Percentiles rank a stretch among this genome's conserved stretches.
Conservation (phyloP, 2,888 invertebrate species). For the Pasiphila rectangulata region DNA sequence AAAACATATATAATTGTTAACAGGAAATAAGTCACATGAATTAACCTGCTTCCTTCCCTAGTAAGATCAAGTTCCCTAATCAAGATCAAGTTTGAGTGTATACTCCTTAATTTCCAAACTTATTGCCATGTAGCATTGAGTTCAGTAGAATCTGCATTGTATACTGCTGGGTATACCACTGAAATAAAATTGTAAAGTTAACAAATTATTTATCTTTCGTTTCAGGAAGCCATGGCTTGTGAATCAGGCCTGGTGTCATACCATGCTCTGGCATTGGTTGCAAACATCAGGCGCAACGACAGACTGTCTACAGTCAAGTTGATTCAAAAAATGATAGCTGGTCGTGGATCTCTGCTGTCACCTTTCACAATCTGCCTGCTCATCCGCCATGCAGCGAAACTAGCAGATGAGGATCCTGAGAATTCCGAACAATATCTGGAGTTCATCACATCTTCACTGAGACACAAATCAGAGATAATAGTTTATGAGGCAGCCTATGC, state of each 20-base stretch:
- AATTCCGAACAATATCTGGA: slow-evolving; percentile 89
- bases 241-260: slow-evolving; percentile 94
- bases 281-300: slow-evolving; percentile 96
- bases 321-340: slow-evolving; percentile 90
- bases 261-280: slow-evolving; percentile 97
- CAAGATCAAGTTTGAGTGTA: no score
- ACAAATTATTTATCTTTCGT: slow-evolving; percentile 59
- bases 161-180: no score
- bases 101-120: no score
- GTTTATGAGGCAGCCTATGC: slow-evolving; percentile 99
- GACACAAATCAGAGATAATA: slow-evolving; percentile 99
- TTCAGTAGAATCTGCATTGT: no score
- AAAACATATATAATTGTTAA: no score
- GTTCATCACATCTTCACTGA: slow-evolving; percentile 95
- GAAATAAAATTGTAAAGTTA: no score
- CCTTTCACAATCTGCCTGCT: slow-evolving; percentile 97
- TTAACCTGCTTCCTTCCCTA: no score
- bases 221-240: slow-evolving; percentile 71
- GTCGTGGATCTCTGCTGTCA: slow-evolving; percentile 80
- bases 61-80: no score
- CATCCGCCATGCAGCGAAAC: slow-evolving; percentile 95
- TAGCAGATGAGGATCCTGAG: slow-evolving; percentile 94
- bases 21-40: no score
- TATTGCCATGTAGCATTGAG: no score
- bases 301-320: slow-evolving; percentile 97